Evolutionary conservation across 1,140 invertebrate species (phyloP).

Genomic region (Achatina immaculata): DNA sequence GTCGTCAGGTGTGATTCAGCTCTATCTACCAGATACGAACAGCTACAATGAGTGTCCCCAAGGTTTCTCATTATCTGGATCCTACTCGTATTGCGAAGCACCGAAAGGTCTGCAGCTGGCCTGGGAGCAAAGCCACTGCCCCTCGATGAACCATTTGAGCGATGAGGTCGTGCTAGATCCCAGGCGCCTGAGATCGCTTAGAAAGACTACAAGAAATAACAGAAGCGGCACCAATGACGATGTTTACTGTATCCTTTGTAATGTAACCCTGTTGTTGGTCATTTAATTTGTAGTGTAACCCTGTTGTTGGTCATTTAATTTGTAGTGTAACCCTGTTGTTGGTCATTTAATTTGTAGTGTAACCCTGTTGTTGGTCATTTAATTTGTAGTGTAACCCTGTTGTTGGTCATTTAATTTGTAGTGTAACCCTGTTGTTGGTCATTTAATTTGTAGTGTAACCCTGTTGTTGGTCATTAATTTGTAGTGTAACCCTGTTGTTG

Average conservation of each 20-base stretch:
- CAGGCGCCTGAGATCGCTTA: not conserved
- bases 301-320: no score
- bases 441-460: no score
- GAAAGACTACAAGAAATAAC: not conserved
- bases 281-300: no score
- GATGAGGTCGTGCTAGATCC: not conserved
- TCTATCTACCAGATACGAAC: not conserved
- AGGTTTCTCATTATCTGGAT: not conserved
- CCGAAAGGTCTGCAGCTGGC: not conserved
- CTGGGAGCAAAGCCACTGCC: not conserved
- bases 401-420: no score
- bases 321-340: no score
- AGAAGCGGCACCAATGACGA: not conserved
- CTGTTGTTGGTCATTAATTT: no score
- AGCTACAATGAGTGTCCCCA: not conserved
- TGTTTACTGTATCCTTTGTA: slow-evolving; percentile 14
- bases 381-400: no score
- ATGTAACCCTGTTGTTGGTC: no score
- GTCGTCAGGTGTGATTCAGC: not conserved
- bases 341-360: no score
- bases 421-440: no score
- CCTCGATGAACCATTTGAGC: not conserved
- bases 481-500: no score
- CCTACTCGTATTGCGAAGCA: not conserved
- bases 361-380: no score